Conservation (phyloP, 2,888 invertebrate species). For the Lamellibrachia satsuma region DNA sequence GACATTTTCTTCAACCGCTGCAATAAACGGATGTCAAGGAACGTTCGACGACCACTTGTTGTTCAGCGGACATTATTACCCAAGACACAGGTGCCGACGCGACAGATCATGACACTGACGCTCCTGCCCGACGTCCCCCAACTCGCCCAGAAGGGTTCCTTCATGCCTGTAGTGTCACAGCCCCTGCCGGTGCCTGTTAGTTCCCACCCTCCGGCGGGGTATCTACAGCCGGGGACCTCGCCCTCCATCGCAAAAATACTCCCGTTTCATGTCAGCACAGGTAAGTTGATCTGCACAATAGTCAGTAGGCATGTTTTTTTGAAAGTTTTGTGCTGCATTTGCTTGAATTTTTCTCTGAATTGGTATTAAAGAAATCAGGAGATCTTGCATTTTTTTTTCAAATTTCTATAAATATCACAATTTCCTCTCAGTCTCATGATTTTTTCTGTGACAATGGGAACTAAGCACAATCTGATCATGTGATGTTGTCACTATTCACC, state of each 20-base stretch:
- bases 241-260: not conserved
- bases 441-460: no score
- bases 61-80: slow-evolving; percentile 59
- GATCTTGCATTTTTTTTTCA: no score
- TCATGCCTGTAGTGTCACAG: slow-evolving; percentile 30
- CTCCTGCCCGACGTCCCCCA: slow-evolving; percentile 30
- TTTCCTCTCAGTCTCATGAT: no score
- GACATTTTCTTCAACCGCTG: slow-evolving; percentile 13
- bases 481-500: no score
- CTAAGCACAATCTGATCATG: no score
- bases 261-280: not conserved
- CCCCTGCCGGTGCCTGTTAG: not conserved
- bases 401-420: no score
- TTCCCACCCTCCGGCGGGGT: not conserved
- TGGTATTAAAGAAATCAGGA: no score
- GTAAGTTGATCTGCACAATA: not conserved
- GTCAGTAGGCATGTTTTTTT: no score
- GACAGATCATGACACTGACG: slow-evolving; percentile 37
- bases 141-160: slow-evolving; percentile 24
- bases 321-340: no score
- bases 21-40: slow-evolving; percentile 23
- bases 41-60: slow-evolving; percentile 41
- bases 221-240: not conserved
- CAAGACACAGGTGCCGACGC: slow-evolving; percentile 43
- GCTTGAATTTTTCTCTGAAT: no score